phyloP scores from a whole-genome alignment of 1,140 invertebrate genomes.

The Drosophila ambigua region DNA sequence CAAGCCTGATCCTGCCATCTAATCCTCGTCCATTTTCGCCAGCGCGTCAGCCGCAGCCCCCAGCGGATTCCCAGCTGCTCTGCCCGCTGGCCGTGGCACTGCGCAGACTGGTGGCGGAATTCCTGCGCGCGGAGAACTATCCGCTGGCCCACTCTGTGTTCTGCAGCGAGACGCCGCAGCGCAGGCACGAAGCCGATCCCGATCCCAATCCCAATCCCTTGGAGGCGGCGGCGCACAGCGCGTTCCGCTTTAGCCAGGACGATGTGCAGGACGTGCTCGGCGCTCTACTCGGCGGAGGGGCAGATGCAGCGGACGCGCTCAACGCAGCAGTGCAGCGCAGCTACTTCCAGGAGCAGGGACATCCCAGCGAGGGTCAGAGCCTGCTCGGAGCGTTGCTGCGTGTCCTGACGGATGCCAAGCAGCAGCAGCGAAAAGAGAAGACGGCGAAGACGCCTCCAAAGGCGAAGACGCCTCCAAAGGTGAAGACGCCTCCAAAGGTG shows the following conservation, averaged over 20 bases:
- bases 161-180: slow-evolving; percentile 73
- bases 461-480: no score
- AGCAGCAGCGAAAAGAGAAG: neutral
- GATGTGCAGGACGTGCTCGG: slow-evolving; percentile 61
- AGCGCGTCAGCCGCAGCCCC: slow-evolving; percentile 49
- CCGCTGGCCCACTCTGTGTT: slow-evolving; percentile 77
- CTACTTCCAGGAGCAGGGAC: slow-evolving; percentile 33
- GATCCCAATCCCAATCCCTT: no score
- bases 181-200: slow-evolving; percentile 60
- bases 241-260: slow-evolving; percentile 60
- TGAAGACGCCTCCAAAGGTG: neutral
- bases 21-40: neutral
- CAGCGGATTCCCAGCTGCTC: slow-evolving; percentile 29
- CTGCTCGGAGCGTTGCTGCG: slow-evolving; percentile 58
- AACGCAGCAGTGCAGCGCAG: slow-evolving; percentile 7
- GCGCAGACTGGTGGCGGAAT: slow-evolving; percentile 78
- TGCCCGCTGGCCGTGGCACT: slow-evolving; percentile 63
- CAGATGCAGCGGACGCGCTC: slow-evolving; percentile 1
- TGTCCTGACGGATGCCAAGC: slow-evolving; percentile 21
- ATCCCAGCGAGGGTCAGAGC: slow-evolving; percentile 36
- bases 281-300: slow-evolving; percentile 33
- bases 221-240: neutral
- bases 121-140: slow-evolving; percentile 75
- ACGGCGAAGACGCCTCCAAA: neutral
- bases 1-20: neutral